Conservation (phyloP, 1,140 invertebrate genomes). For the Ceratitis capitata region DNA sequence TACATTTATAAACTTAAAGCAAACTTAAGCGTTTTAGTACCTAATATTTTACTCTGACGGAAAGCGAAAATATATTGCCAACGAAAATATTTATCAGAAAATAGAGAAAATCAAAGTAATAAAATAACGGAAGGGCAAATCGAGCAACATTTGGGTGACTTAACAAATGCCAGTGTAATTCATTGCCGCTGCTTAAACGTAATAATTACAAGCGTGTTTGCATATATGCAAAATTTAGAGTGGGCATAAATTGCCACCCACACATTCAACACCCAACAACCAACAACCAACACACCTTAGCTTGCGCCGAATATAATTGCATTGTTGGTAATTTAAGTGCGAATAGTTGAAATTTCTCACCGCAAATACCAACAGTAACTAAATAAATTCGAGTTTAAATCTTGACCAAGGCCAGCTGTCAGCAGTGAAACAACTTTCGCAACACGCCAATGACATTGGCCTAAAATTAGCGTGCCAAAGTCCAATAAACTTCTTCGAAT, state of each 20-base stretch:
- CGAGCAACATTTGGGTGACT: not conserved
- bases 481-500: constrained; percentile 33
- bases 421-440: too few species aligned
- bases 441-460: constrained; percentile 30
- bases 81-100: not conserved
- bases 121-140: not conserved
- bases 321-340: not conserved
- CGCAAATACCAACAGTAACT: not conserved
- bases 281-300: too few species aligned
- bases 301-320: not conserved
- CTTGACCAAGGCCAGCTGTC: constrained; percentile 31
- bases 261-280: too few species aligned
- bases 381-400: constrained; percentile 23
- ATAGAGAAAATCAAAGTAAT: not conserved
- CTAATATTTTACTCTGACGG: not conserved
- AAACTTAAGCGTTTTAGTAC: not conserved
- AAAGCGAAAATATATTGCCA: not conserved
- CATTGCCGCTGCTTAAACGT: too few species aligned
- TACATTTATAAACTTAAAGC: too few species aligned
- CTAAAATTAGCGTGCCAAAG: constrained; percentile 35
- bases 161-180: not conserved
- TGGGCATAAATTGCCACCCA: not conserved
- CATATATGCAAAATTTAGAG: not conserved
- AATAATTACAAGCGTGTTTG: too few species aligned
- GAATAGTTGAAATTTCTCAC: not conserved